Evolutionary conservation across 2,797 vertebrate genomes (phyloP).

Genomic region (Coregonus ussuriensis): DNA sequence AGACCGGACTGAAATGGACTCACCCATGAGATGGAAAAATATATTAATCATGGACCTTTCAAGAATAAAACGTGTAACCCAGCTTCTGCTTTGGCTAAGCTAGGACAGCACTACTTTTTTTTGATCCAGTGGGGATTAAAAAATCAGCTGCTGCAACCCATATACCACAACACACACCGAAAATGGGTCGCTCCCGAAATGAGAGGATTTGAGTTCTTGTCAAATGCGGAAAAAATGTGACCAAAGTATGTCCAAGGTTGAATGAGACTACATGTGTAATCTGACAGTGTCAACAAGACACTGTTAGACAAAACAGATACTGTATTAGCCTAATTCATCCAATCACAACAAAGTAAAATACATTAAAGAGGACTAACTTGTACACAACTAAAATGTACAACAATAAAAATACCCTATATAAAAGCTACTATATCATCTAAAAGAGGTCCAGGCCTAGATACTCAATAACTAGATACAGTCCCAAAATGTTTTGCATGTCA

Average conservation of each 20-base stretch:
- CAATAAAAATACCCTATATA: background rate
- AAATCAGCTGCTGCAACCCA: conserved; percentile 33
- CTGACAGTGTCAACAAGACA: background rate
- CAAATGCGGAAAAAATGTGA: conserved; percentile 20
- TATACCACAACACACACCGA: conserved; percentile 20
- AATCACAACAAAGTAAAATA: background rate
- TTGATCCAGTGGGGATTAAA: conserved; percentile 48
- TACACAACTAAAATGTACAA: background rate
- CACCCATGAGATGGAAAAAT: conserved; percentile 15
- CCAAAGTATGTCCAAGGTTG: background rate
- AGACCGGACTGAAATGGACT: background rate
- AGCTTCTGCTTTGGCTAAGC: conserved; percentile 36
- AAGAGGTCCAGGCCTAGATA: no score
- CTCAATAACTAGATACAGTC: no score
- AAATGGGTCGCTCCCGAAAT: conserved; percentile 23
- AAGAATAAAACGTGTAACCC: conserved; percentile 52
- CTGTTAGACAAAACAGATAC: background rate
- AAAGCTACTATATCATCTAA: background rate
- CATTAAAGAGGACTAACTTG: background rate
- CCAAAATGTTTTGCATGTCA: no score
- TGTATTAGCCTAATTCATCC: background rate
- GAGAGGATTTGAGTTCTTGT: conserved; percentile 24
- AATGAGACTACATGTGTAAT: background rate
- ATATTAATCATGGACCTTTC: conserved; percentile 40
- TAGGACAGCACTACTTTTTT: conserved; percentile 29